Evolutionary conservation across 1,140 invertebrate species (phyloP).

Genomic region (Drosophila rhopaloa): DNA sequence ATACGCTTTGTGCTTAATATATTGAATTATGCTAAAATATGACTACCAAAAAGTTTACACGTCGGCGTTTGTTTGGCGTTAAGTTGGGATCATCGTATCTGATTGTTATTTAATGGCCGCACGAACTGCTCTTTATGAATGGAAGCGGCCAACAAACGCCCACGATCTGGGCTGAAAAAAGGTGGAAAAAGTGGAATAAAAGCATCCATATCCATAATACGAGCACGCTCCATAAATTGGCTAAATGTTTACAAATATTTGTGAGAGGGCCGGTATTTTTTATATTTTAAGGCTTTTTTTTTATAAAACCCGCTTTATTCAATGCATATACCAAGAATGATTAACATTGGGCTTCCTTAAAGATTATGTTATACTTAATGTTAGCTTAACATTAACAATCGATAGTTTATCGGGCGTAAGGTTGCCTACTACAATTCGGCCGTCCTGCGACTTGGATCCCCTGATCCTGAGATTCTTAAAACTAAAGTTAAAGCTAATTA

Average conservation of each 20-base stretch:
- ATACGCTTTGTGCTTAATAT: slow-evolving; percentile 37
- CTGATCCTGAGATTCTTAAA: too few relatives aligned
- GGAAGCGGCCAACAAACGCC: slow-evolving; percentile 56
- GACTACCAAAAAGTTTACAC: slow-evolving; percentile 62
- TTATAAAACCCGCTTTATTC: too few relatives aligned
- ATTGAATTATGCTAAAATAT: slow-evolving; percentile 66
- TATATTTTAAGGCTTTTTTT: too few relatives aligned
- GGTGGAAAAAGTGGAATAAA: slow-evolving; percentile 6
- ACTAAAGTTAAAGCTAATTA: too few relatives aligned
- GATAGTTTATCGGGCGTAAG: too few relatives aligned
- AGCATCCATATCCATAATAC: slow-evolving; percentile 50
- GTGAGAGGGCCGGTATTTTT: too few relatives aligned
- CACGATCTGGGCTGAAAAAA: slow-evolving; percentile 21
- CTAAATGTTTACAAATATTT: slow-evolving; percentile 83
- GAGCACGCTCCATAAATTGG: slow-evolving; percentile 74
- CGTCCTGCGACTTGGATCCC: too few relatives aligned
- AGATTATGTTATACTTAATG: too few relatives aligned
- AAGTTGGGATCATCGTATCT: slow-evolving; percentile 71
- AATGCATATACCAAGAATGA: too few relatives aligned
- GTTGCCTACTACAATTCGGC: too few relatives aligned
- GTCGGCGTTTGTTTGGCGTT: slow-evolving; percentile 78
- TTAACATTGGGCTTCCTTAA: too few relatives aligned
- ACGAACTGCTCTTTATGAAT: slow-evolving; percentile 73
- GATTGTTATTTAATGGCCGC: slow-evolving; percentile 79
- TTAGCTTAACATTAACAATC: too few relatives aligned